These are phyloP conservation scores for Eleginops maclovinus DNA, from an alignment of 2,113 vertebrate genomes.

Conservation along the genomic window DNA sequence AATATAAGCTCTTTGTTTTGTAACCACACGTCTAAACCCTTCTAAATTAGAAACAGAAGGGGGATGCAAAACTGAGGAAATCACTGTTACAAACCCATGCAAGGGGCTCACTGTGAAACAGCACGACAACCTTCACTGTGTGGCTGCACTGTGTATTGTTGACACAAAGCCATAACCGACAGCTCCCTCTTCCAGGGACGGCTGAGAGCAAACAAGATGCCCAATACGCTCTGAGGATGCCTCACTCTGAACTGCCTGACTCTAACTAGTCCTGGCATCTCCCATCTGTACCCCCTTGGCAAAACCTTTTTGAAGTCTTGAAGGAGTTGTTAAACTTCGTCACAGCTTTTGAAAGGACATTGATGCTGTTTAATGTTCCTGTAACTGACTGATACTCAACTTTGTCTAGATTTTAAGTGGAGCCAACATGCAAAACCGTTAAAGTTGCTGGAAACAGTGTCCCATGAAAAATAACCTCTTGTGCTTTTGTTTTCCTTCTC, in stretches of 20 bases:
- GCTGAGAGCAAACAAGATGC: constrained; percentile 54
- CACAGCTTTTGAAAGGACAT: constrained; percentile 47
- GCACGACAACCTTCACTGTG: constrained; percentile 22
- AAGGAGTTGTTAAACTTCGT: constrained; percentile 61
- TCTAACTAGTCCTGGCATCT: constrained; percentile 70
- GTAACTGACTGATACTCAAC: constrained; percentile 36
- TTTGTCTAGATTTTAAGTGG: constrained; percentile 5
- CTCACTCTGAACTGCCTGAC: constrained; percentile 51
- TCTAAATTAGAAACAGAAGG: constrained; percentile 76
- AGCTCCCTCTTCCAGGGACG: constrained; percentile 34
- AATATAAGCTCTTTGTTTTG: constrained; percentile 54
- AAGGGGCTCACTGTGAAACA: constrained; percentile 46
- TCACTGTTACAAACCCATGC: constrained; percentile 35
- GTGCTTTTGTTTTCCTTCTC: constrained; percentile 39
- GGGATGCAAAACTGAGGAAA: constrained; percentile 51
- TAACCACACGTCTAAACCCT: constrained; percentile 48
- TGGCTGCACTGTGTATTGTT: constrained; percentile 25
- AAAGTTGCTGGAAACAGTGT: background rate
- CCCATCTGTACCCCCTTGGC: constrained; percentile 75
- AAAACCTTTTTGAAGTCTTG: constrained; percentile 77
- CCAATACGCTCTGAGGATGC: constrained; percentile 30
- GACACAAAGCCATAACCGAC: constrained; percentile 42
- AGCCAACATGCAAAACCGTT: background rate
- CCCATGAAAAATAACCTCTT: constrained; percentile 24
- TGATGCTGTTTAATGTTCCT: constrained; percentile 55